A percentile compares a stretch with the other conserved stretches of the same genome.
Conservation (phyloP, 2,113 vertebrate genomes). For the Cyanocitta stelleri region DNA sequence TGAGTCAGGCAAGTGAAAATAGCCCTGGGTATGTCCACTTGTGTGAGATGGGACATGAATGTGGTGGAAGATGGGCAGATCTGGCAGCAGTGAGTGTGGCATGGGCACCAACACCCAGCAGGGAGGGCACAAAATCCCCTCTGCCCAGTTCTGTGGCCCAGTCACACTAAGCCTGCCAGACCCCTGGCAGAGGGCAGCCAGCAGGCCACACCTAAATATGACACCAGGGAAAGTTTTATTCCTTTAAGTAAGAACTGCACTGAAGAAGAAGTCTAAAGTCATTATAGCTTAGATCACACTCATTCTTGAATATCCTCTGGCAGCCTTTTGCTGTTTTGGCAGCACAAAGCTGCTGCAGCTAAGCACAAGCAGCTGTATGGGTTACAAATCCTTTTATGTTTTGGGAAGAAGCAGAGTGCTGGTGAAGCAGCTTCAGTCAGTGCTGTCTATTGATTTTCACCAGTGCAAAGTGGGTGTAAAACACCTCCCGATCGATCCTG, state of each 20-base stretch:
- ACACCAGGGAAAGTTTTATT: neutral
- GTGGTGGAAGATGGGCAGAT: neutral
- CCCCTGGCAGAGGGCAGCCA: neutral
- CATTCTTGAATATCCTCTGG: conserved; percentile 7
- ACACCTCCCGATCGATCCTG: neutral
- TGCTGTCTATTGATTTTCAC: neutral
- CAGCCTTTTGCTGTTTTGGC: conserved; percentile 8
- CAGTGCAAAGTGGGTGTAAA: neutral
- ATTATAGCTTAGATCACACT: conserved; percentile 13
- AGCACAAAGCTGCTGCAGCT: neutral
- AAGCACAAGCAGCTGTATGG: neutral
- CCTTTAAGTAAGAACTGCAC: neutral
- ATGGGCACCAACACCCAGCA: rapidly evolving
- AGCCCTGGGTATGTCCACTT: neutral
- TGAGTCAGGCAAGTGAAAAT: neutral
- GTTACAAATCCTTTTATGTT: neutral
- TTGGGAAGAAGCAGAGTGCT: neutral
- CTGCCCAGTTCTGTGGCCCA: neutral
- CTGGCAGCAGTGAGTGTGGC: neutral
- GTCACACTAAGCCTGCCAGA: neutral
- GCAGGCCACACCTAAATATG: neutral
- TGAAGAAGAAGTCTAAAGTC: conserved; percentile 22
- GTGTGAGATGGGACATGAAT: neutral
- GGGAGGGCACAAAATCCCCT: neutral
- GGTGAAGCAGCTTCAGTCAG: neutral